Evolutionary conservation across 2,888 invertebrate species (phyloP), one percentile per base, ranked within the genome.

Genomic region (Drosophila atroscutellata): DNA sequence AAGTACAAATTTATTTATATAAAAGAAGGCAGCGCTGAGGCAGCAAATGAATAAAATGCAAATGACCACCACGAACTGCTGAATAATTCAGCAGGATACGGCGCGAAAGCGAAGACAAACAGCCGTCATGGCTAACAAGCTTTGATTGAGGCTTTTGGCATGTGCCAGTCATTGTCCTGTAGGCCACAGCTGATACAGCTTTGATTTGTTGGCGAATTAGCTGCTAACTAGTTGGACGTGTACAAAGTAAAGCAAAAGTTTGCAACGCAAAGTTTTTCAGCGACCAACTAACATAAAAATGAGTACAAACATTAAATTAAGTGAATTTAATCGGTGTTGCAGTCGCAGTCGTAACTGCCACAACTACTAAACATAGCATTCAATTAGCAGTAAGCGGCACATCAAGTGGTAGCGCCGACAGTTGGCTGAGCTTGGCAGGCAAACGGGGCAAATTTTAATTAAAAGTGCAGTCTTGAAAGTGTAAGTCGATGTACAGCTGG

Each of bases 21-120:
- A 39, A 9, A 37, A 39, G 39, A 20, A 62, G 52, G 24, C 11
- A 24, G n/a, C 24, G 37, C 37, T 39, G 63, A 8, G 69, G 65
- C 75, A 71, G 72, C 75, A 79, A 90, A 77, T 80, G 72, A 76
- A 54, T 75, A 75, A 54, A 70, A 74, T 72, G 80, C 67, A 72
- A 76, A 83, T 80, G 68, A 72, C 62, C 58, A 52, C 54, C 64
- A 56, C n/a, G 37, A 67, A 55, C 69, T 84, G 73, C 32, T 89
- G 89, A 89, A 89, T 89, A 65, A 89, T 89, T 91, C 90, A 89
- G 34, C 75, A 88, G 86, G 63, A 77, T 78, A 75, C 50, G 67
- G 70, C 47, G 36, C 50, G 58, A 57, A 49, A 60, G 62, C 73
- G 66, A 74, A 77, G 75, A 76, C 84, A 73, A 83, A 83, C 72